These are phyloP conservation scores for Nothocercus julius DNA, from an alignment of 2,113 vertebrate species.

Conservation along the genomic window DNA sequence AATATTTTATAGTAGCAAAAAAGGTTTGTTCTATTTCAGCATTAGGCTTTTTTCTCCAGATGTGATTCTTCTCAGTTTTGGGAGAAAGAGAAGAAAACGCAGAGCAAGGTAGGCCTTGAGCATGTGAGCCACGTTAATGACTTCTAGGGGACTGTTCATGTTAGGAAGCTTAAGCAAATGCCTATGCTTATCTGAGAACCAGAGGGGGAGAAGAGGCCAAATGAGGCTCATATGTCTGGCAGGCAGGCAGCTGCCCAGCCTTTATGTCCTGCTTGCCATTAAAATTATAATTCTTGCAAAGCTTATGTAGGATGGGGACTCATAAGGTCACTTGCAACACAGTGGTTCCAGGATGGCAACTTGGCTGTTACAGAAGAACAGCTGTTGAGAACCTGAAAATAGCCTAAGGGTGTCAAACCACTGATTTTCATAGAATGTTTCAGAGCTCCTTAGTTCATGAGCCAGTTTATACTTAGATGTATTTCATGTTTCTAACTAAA, in stretches of 20 bases:
- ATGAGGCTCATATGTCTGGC: not conserved
- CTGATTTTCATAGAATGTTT: not conserved
- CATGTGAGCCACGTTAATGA: not conserved
- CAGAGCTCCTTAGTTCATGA: not conserved
- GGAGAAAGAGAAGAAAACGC: accelerated
- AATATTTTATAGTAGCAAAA: not conserved
- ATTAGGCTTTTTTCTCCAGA: not conserved
- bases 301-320: not conserved
- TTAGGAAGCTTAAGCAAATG: not conserved
- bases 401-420: not conserved
- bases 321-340: accelerated
- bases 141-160: not conserved
- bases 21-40: not conserved
- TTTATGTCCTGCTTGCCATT: not conserved
- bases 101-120: not conserved
- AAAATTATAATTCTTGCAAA: not conserved
- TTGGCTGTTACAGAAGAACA: not conserved
- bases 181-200: not conserved
- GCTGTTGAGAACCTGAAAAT: not conserved
- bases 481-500: not conserved
- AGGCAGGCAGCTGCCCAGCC: not conserved
- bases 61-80: not conserved
- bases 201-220: not conserved
- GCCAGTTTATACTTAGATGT: not conserved
- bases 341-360: not conserved